These are phyloP conservation scores for Syndactyla subalaris DNA, from an alignment of 2,797 vertebrate genomes.

Conservation along the genomic window DNA sequence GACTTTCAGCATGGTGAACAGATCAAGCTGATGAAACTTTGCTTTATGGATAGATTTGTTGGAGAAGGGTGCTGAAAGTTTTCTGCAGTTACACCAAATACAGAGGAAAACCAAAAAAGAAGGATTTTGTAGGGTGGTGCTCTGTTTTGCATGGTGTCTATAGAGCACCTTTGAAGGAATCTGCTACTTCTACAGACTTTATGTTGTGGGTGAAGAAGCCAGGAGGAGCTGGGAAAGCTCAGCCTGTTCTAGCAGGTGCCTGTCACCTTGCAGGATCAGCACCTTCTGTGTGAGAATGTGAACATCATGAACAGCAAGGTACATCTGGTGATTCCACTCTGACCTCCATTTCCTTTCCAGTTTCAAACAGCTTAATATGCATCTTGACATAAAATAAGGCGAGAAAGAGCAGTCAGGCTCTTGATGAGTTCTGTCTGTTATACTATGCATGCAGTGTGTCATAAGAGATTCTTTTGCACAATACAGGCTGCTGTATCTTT, in stretches of 20 bases:
- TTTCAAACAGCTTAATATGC: neutral
- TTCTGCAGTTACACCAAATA: neutral
- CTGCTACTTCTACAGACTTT: neutral
- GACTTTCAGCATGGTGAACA: neutral
- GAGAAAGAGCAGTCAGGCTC: neutral
- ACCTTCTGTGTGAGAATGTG: neutral
- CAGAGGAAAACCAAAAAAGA: neutral
- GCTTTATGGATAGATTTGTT: neutral
- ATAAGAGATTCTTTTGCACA: constrained; percentile 27
- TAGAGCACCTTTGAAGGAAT: neutral
- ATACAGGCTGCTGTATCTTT: neutral
- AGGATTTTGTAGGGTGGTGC: neutral
- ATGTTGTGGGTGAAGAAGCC: neutral
- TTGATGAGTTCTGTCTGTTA: neutral
- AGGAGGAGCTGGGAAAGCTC: neutral
- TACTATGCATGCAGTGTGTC: neutral
- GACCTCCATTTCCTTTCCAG: neutral
- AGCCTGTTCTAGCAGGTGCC: neutral
- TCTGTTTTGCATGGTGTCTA: neutral
- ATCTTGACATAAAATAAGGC: neutral
- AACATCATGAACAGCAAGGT: neutral
- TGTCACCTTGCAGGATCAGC: neutral
- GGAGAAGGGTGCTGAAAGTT: neutral
- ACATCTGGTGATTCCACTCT: neutral
- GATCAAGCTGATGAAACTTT: neutral